Conservation (phyloP, 2,888 invertebrate genomes). For the Leptura quadrifasciata region DNA sequence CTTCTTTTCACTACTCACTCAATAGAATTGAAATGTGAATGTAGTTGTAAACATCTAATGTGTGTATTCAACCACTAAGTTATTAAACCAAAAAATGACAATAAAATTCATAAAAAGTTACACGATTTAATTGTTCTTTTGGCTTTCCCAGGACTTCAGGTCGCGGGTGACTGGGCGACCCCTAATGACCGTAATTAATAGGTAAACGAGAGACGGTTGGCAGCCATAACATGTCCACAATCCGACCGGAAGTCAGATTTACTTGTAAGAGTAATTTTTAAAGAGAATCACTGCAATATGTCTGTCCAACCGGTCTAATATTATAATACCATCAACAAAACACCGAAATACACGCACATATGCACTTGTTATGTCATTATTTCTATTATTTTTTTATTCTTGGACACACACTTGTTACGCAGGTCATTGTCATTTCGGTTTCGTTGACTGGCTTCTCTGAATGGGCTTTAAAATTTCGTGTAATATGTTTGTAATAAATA, state of each 20-base stretch:
- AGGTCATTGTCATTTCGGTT: constrained; percentile 56
- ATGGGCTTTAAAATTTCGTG: constrained; percentile 51
- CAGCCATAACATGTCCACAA: constrained; percentile 52
- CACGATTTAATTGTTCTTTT: constrained; percentile 27
- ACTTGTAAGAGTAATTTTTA: constrained; percentile 46
- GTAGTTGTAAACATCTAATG: neutral
- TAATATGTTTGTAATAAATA: constrained; percentile 53
- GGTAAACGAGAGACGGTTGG: constrained; percentile 54
- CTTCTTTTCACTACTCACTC: too few relatives aligned
- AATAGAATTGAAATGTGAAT: neutral
- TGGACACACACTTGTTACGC: constrained; percentile 55
- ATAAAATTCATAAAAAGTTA: constrained; percentile 18
- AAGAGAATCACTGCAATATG: constrained; percentile 50
- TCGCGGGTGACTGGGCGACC: constrained; percentile 60
- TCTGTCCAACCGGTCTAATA: constrained; percentile 47
- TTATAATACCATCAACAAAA: constrained; percentile 34
- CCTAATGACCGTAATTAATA: constrained; percentile 61
- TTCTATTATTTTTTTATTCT: constrained; percentile 57
- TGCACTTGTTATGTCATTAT: constrained; percentile 56
- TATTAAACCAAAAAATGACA: constrained; percentile 8
- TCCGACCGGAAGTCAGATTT: constrained; percentile 53
- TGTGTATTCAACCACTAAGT: neutral
- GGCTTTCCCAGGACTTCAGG: constrained; percentile 53
- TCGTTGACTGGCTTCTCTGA: constrained; percentile 52
- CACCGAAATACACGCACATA: constrained; percentile 49